Evolutionary conservation across 2,113 vertebrate genomes (phyloP).

Genomic region (Varanus salvator): DNA sequence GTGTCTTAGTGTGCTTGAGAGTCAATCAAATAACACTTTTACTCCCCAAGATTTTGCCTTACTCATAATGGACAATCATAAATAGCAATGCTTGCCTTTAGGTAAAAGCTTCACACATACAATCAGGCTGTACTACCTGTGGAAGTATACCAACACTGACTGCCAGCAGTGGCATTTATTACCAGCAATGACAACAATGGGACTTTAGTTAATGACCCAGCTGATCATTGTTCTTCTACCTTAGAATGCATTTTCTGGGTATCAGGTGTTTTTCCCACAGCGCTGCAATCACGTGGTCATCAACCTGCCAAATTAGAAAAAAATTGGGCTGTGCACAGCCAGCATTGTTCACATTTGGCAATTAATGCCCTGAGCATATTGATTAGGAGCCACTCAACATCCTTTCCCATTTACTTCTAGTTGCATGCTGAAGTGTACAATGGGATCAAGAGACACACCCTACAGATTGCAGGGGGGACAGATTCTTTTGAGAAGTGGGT

Average conservation of each 20-base stretch:
- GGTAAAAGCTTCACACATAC: neutral
- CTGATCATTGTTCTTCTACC: neutral
- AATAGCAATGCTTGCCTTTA: neutral
- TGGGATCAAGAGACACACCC: neutral
- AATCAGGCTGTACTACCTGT: neutral
- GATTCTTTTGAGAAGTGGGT: neutral
- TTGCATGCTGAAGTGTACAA: neutral
- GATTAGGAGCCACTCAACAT: neutral
- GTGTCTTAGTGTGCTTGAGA: neutral
- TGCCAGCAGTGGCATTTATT: neutral
- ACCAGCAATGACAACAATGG: neutral
- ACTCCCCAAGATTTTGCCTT: neutral
- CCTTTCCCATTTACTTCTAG: neutral
- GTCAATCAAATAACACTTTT: neutral
- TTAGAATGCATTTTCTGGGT: neutral
- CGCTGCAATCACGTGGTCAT: neutral
- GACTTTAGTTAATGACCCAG: neutral
- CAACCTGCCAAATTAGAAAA: neutral
- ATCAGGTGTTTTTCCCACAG: neutral
- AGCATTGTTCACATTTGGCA: neutral
- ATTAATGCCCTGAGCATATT: neutral
- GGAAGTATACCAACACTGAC: neutral
- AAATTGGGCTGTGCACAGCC: neutral
- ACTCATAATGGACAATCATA: neutral
- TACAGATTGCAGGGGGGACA: neutral